phyloP scores from a whole-genome alignment of 2,113 vertebrate genomes.

The Mionectes macconnelli region DNA sequence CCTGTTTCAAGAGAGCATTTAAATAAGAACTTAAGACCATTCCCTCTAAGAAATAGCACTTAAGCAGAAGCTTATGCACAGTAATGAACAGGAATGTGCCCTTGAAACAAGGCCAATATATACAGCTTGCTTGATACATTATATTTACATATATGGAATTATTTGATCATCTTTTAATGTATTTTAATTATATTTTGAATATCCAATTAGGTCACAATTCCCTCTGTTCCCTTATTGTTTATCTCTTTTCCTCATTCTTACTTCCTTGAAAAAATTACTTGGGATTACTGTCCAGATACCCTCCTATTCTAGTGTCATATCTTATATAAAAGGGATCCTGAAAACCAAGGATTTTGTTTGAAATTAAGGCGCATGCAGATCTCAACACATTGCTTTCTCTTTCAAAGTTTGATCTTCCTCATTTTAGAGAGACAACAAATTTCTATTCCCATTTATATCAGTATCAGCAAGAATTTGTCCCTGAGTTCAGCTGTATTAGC shows the following conservation, averaged over 20 bases:
- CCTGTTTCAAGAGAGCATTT: background rate
- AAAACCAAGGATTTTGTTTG: background rate
- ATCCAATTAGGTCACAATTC: background rate
- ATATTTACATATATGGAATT: slow-evolving; percentile 21
- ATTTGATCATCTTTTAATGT: background rate
- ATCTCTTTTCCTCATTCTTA: background rate
- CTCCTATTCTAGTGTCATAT: background rate
- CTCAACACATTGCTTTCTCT: background rate
- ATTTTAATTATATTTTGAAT: slow-evolving; percentile 34
- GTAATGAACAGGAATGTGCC: background rate
- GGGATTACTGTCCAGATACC: background rate
- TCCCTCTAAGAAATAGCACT: background rate
- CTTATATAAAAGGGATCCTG: background rate
- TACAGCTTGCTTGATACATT: background rate
- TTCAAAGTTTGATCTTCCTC: background rate
- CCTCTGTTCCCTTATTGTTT: background rate
- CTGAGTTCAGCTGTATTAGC: background rate
- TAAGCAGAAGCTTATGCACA: slow-evolving; percentile 4
- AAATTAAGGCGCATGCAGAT: background rate
- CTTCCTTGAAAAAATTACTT: background rate
- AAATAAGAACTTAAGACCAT: slow-evolving; percentile 7
- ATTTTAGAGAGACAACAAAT: slow-evolving; percentile 11
- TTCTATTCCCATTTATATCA: background rate
- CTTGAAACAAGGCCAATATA: slow-evolving; percentile 4
- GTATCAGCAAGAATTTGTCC: slow-evolving; percentile 14